phyloP scores from a whole-genome alignment of 2,888 invertebrate species.

The Rhagonycha fulva region DNA sequence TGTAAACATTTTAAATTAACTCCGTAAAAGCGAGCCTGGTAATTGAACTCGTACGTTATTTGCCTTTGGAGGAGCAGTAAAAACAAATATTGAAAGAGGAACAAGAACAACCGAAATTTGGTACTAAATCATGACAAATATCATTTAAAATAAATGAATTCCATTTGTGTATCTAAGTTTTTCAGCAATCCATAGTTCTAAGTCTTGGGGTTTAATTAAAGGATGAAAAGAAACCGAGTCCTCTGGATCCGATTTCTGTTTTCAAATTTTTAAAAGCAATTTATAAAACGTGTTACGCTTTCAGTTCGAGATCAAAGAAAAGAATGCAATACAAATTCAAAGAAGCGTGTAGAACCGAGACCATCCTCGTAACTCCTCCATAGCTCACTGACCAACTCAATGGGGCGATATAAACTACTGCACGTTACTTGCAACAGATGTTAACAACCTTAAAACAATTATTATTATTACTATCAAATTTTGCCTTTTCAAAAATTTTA shows the following conservation, averaged over 20 bases:
- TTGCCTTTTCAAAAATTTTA: neutral
- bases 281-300: neutral
- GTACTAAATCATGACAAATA: conserved; percentile 15
- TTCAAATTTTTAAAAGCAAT: neutral
- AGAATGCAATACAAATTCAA: conserved; percentile 9
- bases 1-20: conserved; percentile 23
- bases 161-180: conserved; percentile 4
- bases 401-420: conserved; percentile 24
- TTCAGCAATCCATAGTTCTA: neutral
- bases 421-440: conserved; percentile 29
- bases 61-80: conserved; percentile 17
- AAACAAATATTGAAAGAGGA: conserved; percentile 18
- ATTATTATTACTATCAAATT: neutral
- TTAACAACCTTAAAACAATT: conserved; percentile 21
- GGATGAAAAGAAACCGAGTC: neutral
- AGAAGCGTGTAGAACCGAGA: conserved; percentile 13
- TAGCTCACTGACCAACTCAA: conserved; percentile 32
- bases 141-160: conserved; percentile 17
- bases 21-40: conserved; percentile 18
- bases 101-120: conserved; percentile 16
- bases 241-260: neutral
- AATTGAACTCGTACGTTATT: conserved; percentile 21
- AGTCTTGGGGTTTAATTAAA: neutral
- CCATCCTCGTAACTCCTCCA: conserved; percentile 25
- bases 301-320: conserved; percentile 13